These are phyloP conservation scores for Euplagia quadripunctaria DNA, from an alignment of 2,888 invertebrate genomes.

Conservation along the genomic window DNA sequence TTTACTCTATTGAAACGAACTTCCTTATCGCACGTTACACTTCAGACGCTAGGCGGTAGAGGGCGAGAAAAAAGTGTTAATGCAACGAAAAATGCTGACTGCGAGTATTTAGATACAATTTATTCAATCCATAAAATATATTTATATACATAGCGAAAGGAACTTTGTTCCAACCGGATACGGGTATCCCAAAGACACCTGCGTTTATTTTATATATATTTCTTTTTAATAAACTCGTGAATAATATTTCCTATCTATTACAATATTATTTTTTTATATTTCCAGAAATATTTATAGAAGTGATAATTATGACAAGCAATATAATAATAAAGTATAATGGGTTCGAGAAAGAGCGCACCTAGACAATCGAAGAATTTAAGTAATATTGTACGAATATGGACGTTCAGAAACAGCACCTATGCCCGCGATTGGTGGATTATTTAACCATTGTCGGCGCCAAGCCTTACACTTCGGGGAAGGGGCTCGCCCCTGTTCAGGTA, in stretches of 20 bases:
- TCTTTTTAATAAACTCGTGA: neutral
- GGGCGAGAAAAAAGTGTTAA: too few relatives aligned
- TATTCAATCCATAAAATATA: too few relatives aligned
- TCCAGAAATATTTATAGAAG: slow-evolving; percentile 63
- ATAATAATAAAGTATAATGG: slow-evolving; percentile 78
- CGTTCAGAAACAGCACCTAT: slow-evolving; percentile 92
- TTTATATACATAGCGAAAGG: too few relatives aligned
- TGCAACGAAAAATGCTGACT: too few relatives aligned
- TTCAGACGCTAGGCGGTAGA: too few relatives aligned
- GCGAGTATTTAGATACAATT: too few relatives aligned
- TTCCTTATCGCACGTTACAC: too few relatives aligned
- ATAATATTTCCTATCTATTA: neutral
- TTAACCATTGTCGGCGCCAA: slow-evolving; percentile 98
- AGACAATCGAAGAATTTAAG: slow-evolving; percentile 52
- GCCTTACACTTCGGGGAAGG: slow-evolving; percentile 89
- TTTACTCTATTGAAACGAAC: too few relatives aligned
- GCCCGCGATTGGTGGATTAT: slow-evolving; percentile 97
- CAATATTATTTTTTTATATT: slow-evolving; percentile 22
- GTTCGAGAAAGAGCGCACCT: slow-evolving; percentile 60
- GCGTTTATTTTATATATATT: too few relatives aligned
- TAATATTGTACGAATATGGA: slow-evolving; percentile 77
- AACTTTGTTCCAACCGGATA: too few relatives aligned
- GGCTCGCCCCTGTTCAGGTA: slow-evolving; percentile 94
- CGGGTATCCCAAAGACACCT: too few relatives aligned
- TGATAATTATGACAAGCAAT: slow-evolving; percentile 86